Percentiles rank a stretch among this genome's conserved stretches.
Conservation (phyloP, 2,888 invertebrate species). For the Coleophora deauratella region DNA sequence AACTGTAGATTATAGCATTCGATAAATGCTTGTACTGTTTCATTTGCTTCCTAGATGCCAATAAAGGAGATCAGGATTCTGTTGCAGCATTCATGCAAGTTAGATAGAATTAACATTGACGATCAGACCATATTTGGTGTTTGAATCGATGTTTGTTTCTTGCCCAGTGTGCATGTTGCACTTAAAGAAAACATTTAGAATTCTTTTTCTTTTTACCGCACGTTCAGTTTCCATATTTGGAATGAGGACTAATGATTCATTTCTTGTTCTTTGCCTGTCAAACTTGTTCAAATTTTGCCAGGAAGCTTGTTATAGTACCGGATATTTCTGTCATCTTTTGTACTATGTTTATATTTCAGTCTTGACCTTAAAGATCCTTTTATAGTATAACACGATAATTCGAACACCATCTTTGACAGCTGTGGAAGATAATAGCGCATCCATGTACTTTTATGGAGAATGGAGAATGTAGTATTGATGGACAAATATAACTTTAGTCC, state of each 20-base stretch:
- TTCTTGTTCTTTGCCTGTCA: conserved; percentile 33
- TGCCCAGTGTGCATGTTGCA: conserved; percentile 22
- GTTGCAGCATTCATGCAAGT: conserved; percentile 37
- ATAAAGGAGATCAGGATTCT: conserved; percentile 31
- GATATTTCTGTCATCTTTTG: conserved; percentile 1
- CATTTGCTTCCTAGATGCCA: conserved; percentile 42
- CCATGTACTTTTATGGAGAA: too few species aligned
- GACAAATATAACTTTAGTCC: neutral
- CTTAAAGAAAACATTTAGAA: conserved; percentile 30
- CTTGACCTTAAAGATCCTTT: neutral
- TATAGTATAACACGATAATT: too few species aligned
- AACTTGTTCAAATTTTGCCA: conserved; percentile 22
- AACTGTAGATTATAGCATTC: conserved; percentile 1
- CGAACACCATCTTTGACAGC: too few species aligned
- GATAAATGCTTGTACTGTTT: conserved; percentile 15
- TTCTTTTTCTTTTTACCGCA: conserved; percentile 35
- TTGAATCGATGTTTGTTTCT: conserved; percentile 20
- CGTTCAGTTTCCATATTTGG: conserved; percentile 32
- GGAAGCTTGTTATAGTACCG: conserved; percentile 6
- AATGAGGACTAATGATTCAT: conserved; percentile 38
- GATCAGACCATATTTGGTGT: conserved; percentile 42
- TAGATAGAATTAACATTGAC: conserved; percentile 34
- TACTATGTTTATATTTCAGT: neutral
- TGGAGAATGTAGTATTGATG: too few species aligned
- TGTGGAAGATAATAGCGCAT: neutral